Base-by-base conservation (phyloP, 2,797 vertebrate species). In the Meriones psammophilus region DNA sequence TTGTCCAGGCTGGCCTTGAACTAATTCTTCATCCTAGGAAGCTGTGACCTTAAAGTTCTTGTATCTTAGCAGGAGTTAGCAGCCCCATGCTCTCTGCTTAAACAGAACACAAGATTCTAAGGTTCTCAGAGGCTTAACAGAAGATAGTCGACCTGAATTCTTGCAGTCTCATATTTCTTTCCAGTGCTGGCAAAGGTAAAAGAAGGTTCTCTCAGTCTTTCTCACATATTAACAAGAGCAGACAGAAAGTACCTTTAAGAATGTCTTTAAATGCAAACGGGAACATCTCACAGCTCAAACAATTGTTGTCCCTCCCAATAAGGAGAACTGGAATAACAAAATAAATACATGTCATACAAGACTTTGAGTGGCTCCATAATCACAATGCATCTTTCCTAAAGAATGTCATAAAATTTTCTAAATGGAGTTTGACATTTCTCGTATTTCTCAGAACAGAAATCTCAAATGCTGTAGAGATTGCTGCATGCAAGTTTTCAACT, bases 381-480 rank as follows among this genome's bases (percentile, higher is more conserved):
- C 78, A 68, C 2, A 58, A 84, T 94, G 73, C 12, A 4, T 36
- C 22, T 83, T 91, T 88, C 85, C 68, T 78, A 78, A 92, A 89
- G 91, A 17, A 71, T 81, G 46, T 88, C 54, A 96, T 71, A 86
- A 76, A 78, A 92, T 84, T 96, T 95, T 91, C 28, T 56, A 79
- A 92, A 95, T 77, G 17, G 1, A 17, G 42, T 89, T 96, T 80
- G 78, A 28, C 12, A 76, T 60, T 2, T 87, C 58, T 92, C 71
- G 73, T 79, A 89, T 60, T 93, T 83, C 10, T 36, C 13, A 36
- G 80, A 81, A 91, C 95, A 95, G 54, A 64, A 58, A 69, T 68
- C 3, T 91, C 8, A 92, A 68, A 24, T 94, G 78, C 46, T 84
- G 7, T 78, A 86, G 58, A 36, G 8, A 69, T 39, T 39, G n/a